Percentiles rank a stretch among this genome's conserved stretches.
These are phyloP conservation scores for Enteromius viviparus DNA, from an alignment of 2,797 vertebrate species.

Conservation along the genomic window DNA sequence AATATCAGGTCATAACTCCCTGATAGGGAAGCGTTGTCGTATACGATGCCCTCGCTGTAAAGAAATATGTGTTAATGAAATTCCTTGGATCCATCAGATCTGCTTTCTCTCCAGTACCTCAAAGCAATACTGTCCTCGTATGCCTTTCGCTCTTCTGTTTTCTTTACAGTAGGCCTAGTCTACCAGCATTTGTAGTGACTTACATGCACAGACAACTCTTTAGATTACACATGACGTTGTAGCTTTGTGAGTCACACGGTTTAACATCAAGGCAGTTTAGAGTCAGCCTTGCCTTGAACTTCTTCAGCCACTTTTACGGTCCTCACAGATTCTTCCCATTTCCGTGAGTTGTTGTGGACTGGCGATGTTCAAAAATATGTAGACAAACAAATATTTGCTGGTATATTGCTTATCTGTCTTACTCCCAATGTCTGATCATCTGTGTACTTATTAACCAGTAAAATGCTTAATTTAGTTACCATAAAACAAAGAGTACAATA, in stretches of 20 bases:
- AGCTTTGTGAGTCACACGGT: background rate
- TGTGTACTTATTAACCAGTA: conserved; percentile 42
- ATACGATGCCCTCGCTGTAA: conserved; percentile 44
- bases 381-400: conserved; percentile 60
- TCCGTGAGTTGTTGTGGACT: conserved; percentile 22
- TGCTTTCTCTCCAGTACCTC: conserved; percentile 56
- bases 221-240: background rate
- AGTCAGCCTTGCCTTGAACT: conserved; percentile 28
- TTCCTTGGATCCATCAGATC: conserved; percentile 26
- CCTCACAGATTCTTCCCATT: conserved; percentile 30
- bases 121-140: conserved; percentile 62
- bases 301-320: conserved; percentile 18
- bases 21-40: conserved; percentile 45
- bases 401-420: conserved; percentile 53
- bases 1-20: conserved; percentile 23
- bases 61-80: conserved; percentile 16
- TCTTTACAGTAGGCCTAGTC: conserved; percentile 30
- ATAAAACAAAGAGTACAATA: conserved; percentile 35
- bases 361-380: conserved; percentile 51
- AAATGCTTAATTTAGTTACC: conserved; percentile 30
- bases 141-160: conserved; percentile 45
- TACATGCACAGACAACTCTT: conserved; percentile 23
- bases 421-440: conserved; percentile 52
- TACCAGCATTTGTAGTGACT: conserved; percentile 23
- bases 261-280: conserved; percentile 5